These are phyloP conservation scores for Chloromyia formosa DNA, from an alignment of 2,888 invertebrate species.

Conservation along the genomic window DNA sequence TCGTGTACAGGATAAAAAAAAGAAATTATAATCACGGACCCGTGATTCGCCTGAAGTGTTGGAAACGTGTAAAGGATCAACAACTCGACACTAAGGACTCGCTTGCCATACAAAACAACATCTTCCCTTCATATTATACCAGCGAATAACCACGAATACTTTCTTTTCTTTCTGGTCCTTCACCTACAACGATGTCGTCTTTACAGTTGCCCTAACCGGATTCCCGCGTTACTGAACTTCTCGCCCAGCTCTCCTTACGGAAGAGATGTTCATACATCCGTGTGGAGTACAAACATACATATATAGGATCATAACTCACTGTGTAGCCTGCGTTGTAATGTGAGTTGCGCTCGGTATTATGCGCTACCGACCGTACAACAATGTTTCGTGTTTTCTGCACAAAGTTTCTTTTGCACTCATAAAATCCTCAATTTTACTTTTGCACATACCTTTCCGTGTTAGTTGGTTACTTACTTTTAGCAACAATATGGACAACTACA, in stretches of 20 bases:
- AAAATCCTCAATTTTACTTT: slow-evolving; percentile 19
- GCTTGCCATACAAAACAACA: not conserved
- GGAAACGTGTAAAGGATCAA: not conserved
- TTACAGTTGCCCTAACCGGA: not conserved
- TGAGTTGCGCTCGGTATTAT: not conserved
- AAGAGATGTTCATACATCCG: too few relatives aligned
- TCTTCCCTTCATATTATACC: not conserved
- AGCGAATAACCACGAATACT: not conserved
- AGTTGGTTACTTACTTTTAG: not conserved
- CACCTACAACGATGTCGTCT: not conserved
- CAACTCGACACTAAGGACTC: not conserved
- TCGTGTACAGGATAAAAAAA: not conserved
- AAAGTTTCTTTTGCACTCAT: slow-evolving; percentile 16
- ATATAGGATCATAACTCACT: not conserved
- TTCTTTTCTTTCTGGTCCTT: not conserved
- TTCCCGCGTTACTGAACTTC: not conserved
- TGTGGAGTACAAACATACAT: too few relatives aligned
- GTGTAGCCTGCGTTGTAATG: not conserved
- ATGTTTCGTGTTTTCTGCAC: not conserved
- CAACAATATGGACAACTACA: not conserved
- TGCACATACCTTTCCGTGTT: not conserved
- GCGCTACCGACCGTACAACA: not conserved
- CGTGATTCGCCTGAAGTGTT: not conserved
- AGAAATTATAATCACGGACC: not conserved
- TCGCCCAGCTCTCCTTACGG: not conserved